These are phyloP conservation scores for Ligdia adustata DNA, from an alignment of 2,888 invertebrate species.

Conservation along the genomic window DNA sequence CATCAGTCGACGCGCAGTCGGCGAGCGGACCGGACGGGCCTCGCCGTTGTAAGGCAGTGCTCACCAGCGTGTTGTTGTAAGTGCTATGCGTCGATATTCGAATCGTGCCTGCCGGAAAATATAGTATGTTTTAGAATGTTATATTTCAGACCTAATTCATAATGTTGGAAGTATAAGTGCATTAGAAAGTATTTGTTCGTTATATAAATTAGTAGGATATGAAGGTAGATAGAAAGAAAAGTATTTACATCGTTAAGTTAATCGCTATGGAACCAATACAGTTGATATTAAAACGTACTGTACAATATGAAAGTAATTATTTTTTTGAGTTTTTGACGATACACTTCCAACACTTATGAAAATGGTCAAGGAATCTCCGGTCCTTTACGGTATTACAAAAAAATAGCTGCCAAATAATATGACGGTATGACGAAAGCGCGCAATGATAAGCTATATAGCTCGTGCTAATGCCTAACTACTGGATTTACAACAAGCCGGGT, in stretches of 20 bases:
- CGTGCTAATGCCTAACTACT: constrained; percentile 59
- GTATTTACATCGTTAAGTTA: no score
- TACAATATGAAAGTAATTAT: no score
- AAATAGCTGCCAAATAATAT: constrained; percentile 23
- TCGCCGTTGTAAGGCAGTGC: constrained; percentile 71
- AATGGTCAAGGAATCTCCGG: constrained; percentile 4
- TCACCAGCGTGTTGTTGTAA: constrained; percentile 73
- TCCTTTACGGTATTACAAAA: constrained; percentile 28
- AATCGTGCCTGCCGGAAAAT: constrained; percentile 65
- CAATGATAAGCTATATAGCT: constrained; percentile 31
- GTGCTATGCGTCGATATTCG: constrained; percentile 80
- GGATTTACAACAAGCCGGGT: constrained; percentile 52
- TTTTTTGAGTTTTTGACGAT: no score
- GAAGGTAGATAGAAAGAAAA: no score
- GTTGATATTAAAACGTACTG: no score
- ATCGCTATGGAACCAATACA: no score
- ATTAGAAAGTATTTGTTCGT: no score
- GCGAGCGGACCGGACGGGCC: constrained; percentile 54
- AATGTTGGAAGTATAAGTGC: no score
- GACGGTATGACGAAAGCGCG: constrained; percentile 23
- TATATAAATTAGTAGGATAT: no score
- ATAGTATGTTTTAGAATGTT: no score
- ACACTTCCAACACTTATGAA: constrained; percentile 2
- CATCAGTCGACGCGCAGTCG: constrained; percentile 58
- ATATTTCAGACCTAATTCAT: no score